Conservation (phyloP, 2,797 vertebrate genomes). For the Threskiornis aethiopicus region DNA sequence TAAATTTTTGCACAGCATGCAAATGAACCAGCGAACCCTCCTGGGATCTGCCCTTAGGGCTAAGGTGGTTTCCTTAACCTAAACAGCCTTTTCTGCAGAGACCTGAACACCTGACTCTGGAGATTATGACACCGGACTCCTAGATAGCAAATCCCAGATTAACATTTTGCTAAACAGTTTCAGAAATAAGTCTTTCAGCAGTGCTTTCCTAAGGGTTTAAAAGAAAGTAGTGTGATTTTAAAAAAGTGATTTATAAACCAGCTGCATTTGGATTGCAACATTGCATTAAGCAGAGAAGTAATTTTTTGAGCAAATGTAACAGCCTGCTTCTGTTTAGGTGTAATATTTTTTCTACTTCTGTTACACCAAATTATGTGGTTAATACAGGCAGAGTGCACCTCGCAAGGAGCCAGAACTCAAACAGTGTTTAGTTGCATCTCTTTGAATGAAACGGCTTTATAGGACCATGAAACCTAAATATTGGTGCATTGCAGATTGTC, state of each 20-base stretch:
- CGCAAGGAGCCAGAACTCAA: neutral
- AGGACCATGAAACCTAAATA: neutral
- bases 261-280: neutral
- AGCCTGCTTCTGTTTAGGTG: neutral
- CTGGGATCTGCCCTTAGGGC: neutral
- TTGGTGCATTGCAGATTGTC: conserved; percentile 57
- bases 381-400: neutral
- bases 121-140: neutral
- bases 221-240: neutral
- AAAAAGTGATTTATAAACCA: neutral
- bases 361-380: neutral
- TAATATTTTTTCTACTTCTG: neutral
- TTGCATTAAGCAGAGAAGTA: neutral
- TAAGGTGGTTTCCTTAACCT: neutral
- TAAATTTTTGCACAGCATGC: neutral
- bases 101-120: neutral
- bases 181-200: neutral
- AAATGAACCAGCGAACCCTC: neutral
- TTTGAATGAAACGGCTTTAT: neutral
- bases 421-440: neutral
- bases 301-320: neutral
- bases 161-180: neutral
- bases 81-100: neutral
- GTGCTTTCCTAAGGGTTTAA: neutral
- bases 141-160: neutral